A percentile compares a stretch with the other conserved stretches of the same genome.
Evolutionary conservation across 2,888 invertebrate genomes (phyloP).

Genomic region (Scaptomyza cyrtandrae): DNA sequence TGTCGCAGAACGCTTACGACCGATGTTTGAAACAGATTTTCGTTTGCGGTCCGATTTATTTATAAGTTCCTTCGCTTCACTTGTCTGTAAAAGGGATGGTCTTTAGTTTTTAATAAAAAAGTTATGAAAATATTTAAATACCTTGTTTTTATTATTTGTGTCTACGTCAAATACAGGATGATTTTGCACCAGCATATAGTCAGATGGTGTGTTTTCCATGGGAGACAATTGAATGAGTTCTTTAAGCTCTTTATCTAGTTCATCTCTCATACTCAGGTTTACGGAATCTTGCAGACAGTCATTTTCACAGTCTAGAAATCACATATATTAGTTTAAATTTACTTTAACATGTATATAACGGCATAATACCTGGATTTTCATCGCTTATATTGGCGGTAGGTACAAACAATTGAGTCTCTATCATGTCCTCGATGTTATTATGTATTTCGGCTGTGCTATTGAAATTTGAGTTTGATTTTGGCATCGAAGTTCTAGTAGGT

Average conservation of each 20-base stretch:
- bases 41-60: neutral
- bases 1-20: conserved; percentile 4
- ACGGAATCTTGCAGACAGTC: neutral
- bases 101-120: neutral
- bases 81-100: neutral
- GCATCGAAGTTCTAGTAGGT: neutral
- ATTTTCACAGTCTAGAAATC: conserved; percentile 6
- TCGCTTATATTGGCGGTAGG: neutral
- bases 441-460: conserved; percentile 4
- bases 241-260: conserved; percentile 37
- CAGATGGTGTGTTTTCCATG: conserved; percentile 7
- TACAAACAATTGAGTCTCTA: conserved; percentile 42
- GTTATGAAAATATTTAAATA: conserved; percentile 1
- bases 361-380: conserved; percentile 24
- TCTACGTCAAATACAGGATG: neutral
- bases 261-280: conserved; percentile 37
- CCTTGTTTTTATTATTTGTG: neutral
- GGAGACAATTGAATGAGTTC: conserved; percentile 33
- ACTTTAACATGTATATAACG: neutral
- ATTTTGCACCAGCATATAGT: neutral
- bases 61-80: neutral
- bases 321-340: neutral
- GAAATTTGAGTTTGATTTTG: conserved; percentile 2
- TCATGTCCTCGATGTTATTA: conserved; percentile 26
- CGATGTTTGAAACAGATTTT: neutral